Evolutionary conservation across 1,140 invertebrate genomes (phyloP).

Genomic region (Diachasma alloeum): DNA sequence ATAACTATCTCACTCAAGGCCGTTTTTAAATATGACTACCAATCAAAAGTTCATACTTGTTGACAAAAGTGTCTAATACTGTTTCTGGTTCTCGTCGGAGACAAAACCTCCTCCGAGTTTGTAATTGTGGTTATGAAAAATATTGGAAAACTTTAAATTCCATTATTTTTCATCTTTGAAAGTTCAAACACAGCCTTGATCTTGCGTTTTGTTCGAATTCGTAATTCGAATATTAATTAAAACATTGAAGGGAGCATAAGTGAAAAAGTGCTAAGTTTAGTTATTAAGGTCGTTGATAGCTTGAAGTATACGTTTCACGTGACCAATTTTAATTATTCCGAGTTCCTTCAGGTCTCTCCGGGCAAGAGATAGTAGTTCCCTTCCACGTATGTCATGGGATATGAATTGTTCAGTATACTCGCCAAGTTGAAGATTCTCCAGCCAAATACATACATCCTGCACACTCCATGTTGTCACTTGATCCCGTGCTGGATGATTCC

Average conservation of each 20-base stretch:
- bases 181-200: constrained; percentile 23
- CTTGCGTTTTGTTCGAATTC: not conserved
- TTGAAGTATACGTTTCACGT: constrained; percentile 92
- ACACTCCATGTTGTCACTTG: constrained; percentile 73
- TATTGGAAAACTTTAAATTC: not conserved
- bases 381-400: constrained; percentile 89
- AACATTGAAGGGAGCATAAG: constrained; percentile 11
- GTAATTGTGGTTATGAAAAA: too few species aligned
- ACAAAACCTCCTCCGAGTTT: not conserved
- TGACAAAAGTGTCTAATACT: not conserved
- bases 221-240: not conserved
- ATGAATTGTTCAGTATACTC: constrained; percentile 89
- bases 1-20: not conserved
- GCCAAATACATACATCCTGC: constrained; percentile 81
- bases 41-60: not conserved
- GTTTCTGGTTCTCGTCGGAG: not conserved
- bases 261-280: constrained; percentile 35
- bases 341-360: constrained; percentile 87
- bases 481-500: constrained; percentile 55
- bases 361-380: constrained; percentile 86
- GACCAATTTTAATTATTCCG: constrained; percentile 91
- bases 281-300: constrained; percentile 85
- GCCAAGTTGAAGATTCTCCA: constrained; percentile 85
- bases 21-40: not conserved
- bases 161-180: not conserved